Evolutionary conservation across 2,888 invertebrate genomes (phyloP).

Genomic region (Chaitophorus viminalis): DNA sequence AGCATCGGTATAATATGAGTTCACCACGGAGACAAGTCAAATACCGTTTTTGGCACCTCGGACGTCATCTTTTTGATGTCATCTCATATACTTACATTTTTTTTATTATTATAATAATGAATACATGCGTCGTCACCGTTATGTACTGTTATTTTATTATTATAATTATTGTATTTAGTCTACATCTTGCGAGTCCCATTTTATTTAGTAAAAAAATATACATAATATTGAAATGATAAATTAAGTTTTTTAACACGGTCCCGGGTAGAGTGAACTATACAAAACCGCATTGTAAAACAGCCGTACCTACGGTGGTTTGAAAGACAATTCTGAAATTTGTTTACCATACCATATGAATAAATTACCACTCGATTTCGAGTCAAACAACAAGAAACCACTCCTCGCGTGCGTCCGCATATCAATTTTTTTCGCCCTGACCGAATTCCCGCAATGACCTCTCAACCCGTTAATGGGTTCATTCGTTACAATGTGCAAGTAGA

Average conservation of each 20-base stretch:
- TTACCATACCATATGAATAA: background rate
- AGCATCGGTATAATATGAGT: background rate
- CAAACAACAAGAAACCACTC: conserved; percentile 24
- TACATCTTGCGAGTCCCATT: background rate
- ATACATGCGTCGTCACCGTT: too few species aligned
- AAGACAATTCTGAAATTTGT: background rate
- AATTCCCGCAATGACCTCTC: conserved; percentile 9
- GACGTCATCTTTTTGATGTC: background rate
- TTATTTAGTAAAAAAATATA: background rate
- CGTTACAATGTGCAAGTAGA: background rate
- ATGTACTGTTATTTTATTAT: too few species aligned
- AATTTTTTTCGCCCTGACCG: background rate
- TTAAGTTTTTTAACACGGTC: conserved; percentile 14
- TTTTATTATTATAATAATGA: too few species aligned
- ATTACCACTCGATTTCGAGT: conserved; percentile 13
- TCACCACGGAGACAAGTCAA: background rate
- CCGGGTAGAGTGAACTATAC: background rate
- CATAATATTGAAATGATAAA: background rate
- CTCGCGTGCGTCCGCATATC: background rate
- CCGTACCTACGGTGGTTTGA: background rate
- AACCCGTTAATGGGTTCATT: conserved; percentile 11
- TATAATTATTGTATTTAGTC: too few species aligned
- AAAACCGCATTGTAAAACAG: background rate
- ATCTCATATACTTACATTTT: too few species aligned
- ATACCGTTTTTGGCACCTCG: background rate